Conservation (phyloP, 1,140 invertebrate species). For the Elysia chlorotica region DNA sequence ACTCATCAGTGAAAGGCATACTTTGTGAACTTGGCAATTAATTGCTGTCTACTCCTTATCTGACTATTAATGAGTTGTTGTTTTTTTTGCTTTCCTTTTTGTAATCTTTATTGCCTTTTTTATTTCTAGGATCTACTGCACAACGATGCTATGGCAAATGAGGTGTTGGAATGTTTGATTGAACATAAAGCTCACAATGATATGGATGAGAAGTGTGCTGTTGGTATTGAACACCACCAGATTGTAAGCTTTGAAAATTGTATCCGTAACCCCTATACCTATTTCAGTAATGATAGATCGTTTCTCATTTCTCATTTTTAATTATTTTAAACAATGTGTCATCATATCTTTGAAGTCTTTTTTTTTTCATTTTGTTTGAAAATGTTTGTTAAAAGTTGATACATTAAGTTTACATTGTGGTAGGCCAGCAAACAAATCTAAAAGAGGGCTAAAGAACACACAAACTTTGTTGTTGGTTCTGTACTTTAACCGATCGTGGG, state of each 20-base stretch:
- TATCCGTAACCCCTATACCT: background rate
- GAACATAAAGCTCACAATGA: conserved; percentile 85
- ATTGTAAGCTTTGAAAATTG: conserved; percentile 59
- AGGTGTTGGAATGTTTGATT: conserved; percentile 94
- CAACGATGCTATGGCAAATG: conserved; percentile 68
- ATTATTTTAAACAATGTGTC: background rate
- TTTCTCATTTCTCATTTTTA: background rate
- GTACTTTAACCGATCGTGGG: no score
- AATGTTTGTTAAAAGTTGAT: background rate
- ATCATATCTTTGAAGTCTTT: background rate
- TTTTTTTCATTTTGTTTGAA: background rate
- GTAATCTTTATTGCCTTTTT: no score
- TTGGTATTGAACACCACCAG: conserved; percentile 88
- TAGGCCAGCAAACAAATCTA: background rate
- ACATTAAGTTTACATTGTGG: background rate
- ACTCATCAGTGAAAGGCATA: no score
- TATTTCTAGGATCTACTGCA: conserved; percentile 61
- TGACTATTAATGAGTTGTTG: no score
- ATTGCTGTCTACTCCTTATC: no score
- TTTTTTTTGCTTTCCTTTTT: no score
- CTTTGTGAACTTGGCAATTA: no score
- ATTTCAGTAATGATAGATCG: background rate
- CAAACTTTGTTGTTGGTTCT: background rate
- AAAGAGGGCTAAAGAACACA: background rate
- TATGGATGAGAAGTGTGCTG: conserved; percentile 79